Base-by-base conservation (phyloP, 2,113 vertebrate genomes). In the Anolis sagrei region DNA sequence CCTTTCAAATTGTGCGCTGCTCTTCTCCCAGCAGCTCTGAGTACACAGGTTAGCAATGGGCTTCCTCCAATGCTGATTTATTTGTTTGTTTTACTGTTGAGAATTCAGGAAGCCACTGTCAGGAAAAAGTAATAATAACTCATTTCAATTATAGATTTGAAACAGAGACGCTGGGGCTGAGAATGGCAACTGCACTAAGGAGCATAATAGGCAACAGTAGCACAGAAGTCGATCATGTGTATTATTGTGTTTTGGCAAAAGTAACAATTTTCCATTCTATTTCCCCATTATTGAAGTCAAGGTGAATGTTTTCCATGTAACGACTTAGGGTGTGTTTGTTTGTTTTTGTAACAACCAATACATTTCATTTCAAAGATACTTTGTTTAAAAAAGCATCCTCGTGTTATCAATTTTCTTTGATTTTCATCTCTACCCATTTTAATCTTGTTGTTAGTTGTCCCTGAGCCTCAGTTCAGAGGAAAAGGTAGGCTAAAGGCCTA, bases 111-210 rank as follows among this genome's bases (percentile, higher is more conserved):
- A 86, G 64, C 80, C 44, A 86, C 39, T 39, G 44, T 32, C 66
- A 89, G 44, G 83, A 85, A 85, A 86, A 70, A 16, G 5, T 4
- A 36, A 76, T 32, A 61, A 62, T 54, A 93, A 16, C 86, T 86
- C 73, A 39, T 77, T 92, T 86, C 76, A 92, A 90, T 69, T 85
- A 44, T 70, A 83, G 80, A 58, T 85, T 34, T 39, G 32, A 90
- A 91, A 91, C 68, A 32, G 90, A 88, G 48, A 54, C 76, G 79
- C 25, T 62, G 88, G 87, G 39, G 21, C 61, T 84, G 87, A 86
- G 54, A 88, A 88, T 79, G 0, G 32, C 36, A 85, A 69, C 76
- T 58, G 39, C 8, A 8, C 66, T 81, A 76, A 68, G 48, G 21
- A 81, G 51, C 64, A n/a, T 10, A 70, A 29, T 2, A 84, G 18